Evolutionary conservation across 2,797 vertebrate genomes (phyloP).

Genomic region (Simalia tracyae): DNA sequence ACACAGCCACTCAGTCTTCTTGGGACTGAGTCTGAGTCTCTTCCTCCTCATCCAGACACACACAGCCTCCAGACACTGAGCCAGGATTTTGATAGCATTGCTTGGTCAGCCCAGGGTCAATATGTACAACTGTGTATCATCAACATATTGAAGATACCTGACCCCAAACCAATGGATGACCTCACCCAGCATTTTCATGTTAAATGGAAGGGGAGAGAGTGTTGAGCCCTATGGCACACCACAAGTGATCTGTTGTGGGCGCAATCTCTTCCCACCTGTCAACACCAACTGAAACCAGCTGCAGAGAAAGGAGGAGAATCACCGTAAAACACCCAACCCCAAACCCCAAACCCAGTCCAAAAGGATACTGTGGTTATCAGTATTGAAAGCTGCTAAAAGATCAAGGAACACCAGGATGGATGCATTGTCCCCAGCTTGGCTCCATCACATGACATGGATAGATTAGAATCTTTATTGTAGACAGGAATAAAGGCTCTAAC

Average conservation of each 20-base stretch:
- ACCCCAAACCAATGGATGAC: background rate
- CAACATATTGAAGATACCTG: too few relatives aligned
- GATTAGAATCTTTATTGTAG: background rate
- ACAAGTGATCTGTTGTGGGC: background rate
- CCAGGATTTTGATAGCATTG: background rate
- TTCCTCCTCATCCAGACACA: background rate
- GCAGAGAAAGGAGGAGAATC: background rate
- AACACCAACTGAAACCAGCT: background rate
- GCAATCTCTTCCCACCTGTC: background rate
- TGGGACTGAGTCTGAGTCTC: background rate
- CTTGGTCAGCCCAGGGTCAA: background rate
- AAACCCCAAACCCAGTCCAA: background rate
- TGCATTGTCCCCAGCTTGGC: background rate
- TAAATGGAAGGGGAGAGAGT: background rate
- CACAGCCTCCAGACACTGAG: background rate
- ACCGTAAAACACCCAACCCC: background rate
- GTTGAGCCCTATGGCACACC: too few relatives aligned
- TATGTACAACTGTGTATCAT: too few relatives aligned
- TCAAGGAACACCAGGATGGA: background rate
- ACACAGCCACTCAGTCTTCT: background rate
- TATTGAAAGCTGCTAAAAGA: background rate
- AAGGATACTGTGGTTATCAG: background rate
- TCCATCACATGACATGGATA: background rate
- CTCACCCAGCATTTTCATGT: background rate
- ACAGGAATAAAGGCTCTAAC: background rate